phyloP scores from a whole-genome alignment of 2,888 invertebrate genomes.

The Phalera bucephala region DNA sequence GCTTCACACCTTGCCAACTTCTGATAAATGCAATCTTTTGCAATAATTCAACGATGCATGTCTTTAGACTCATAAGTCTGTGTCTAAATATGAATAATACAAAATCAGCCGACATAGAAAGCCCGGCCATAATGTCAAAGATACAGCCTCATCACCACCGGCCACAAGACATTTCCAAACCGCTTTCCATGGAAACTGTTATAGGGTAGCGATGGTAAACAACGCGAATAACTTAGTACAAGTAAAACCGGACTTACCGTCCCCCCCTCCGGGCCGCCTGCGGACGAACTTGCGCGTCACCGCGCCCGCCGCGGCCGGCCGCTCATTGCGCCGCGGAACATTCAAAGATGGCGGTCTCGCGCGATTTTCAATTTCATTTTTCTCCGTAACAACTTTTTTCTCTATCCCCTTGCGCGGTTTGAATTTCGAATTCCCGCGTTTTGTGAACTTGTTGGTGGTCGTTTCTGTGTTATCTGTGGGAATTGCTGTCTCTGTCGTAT shows the following conservation, averaged over 20 bases:
- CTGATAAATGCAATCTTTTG: no score
- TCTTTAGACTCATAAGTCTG: no score
- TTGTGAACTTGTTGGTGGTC: conserved; percentile 56
- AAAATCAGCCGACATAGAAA: no score
- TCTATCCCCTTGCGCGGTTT: conserved; percentile 42
- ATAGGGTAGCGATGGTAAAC: conserved; percentile 23
- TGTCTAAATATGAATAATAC: no score
- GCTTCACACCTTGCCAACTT: no score
- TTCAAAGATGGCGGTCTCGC: conserved; percentile 58
- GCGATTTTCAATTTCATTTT: conserved; percentile 41
- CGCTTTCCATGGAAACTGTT: conserved; percentile 32
- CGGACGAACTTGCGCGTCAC: conserved; percentile 63
- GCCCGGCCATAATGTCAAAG: background rate
- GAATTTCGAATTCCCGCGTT: conserved; percentile 42
- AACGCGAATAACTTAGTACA: conserved; percentile 19
- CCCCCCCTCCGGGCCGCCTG: conserved; percentile 62
- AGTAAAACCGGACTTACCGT: conserved; percentile 67
- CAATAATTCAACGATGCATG: no score
- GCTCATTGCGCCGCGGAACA: conserved; percentile 62
- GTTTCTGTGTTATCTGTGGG: conserved; percentile 46
- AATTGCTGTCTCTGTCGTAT: conserved; percentile 43
- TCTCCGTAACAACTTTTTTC: conserved; percentile 39
- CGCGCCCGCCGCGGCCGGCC: conserved; percentile 34
- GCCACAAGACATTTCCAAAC: conserved; percentile 22
- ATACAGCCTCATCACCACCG: conserved; percentile 3